Evolutionary conservation across 92 coral and sea anemone species (phyloP), one percentile per base, ranked within the genome.

Genomic region (Epizoanthus rinbou): DNA sequence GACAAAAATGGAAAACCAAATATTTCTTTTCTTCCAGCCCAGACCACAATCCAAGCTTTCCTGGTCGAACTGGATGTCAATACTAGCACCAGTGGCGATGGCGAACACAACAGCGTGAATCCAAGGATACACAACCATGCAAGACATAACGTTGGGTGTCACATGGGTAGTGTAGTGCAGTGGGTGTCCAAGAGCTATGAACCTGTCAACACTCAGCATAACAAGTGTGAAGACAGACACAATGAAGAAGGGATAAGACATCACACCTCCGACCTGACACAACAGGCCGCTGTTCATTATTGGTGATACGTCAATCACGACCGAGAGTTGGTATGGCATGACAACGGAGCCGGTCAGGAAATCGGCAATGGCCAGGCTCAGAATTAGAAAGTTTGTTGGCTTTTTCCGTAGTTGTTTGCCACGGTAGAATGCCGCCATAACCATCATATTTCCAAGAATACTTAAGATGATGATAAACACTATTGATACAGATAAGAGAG

Each of bases 81-180:
- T 37, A 4, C 41, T 63, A 3, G 75, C 19, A 11, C 87, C 92
- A 73, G 82, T 79, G 19, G 68, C 64, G 18, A 89, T 31, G 19
- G 80, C 88, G 63, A 80, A 85, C 3, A 47, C 39, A 0, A 56
- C 3, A 4, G 89, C 84, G 60, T 89, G 85, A 24, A 73, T 1
- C 92, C 92, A 89, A 18, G 92, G 86, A 70, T 75, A 85, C 6
- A 69, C 62, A 8, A 85, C 57, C 87, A 85, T 89, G 64, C 74
- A 52, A 6, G 45, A 31, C 47, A 57, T 78, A 6, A 69, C 70
- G 19, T 53, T 80, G 17, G 41, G 24, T 25, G 86, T 85, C 15
- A 89, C 64, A 43, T 39, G 76, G 2, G 47, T 45, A 18, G 39
- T 56, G 84, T 89, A 76, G 33, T 80, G 54, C 1, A 89, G 74